Evolutionary conservation across 2,113 vertebrate species (phyloP), one percentile per base, ranked within the genome.

Genomic region (Desmodus rotundus): DNA sequence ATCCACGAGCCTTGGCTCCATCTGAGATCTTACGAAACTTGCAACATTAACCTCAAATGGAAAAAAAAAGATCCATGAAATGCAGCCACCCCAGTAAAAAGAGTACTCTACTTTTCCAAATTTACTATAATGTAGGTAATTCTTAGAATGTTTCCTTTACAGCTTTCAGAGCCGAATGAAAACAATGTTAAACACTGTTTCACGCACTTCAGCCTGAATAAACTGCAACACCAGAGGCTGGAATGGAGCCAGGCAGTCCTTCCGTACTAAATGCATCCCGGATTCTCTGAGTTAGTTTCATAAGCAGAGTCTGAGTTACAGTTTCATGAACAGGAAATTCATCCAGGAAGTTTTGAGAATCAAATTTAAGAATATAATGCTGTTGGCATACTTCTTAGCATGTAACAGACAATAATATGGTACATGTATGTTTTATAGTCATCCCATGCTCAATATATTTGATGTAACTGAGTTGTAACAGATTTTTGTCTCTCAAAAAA

Each of bases 401-500:
- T 87, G 26, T 24, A 73, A n/a, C 8, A 83, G 77, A 63, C 26
- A 50, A 28, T 77, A 95, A 68, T 52, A 77, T 24, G 20, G 28
- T 63, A 3, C 33, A 45, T 16, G 33, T 31, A 50, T 93, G 33
- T 96, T 72, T 93, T 70, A 47, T 20, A 87, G 24, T 90, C 80
- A 89, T 20, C 61, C 50, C 2, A 36, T 88, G 43, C 33, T 85
- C 33, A 31, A 5, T 73, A 80, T 74, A 26, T 58, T 90, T 74
- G 45, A 67, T 72, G 54, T 14, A 93, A 81, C 17, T 41, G 26
- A 76, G 47, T 68, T 76, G 76, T 13, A 81, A 9, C 33, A 58
- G 31, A 87, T 73, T 95, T 91, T 72, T 89, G 73, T 43, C 36
- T 41, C 86, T 86, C 56, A 74, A 86, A 95, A 96, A n/a, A 70